Evolutionary conservation across 2,797 vertebrate genomes (phyloP), one percentile per base, ranked within the genome.

Genomic region (Xerus rutilus): DNA sequence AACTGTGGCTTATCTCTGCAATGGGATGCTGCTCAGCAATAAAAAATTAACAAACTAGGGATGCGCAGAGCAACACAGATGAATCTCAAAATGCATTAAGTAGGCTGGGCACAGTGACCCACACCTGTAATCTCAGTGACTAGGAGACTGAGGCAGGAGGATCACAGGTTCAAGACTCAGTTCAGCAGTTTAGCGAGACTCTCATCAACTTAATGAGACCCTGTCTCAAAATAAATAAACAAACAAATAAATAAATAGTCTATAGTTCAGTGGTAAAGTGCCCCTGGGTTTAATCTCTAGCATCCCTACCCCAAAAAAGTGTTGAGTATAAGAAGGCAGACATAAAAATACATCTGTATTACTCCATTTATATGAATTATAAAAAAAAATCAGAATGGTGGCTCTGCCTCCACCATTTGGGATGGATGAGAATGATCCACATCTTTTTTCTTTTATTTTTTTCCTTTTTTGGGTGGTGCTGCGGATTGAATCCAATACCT

Each of bases 11-110:
- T 45, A 65, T 74, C 52, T 93, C 57, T 89, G 59, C 39, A 86
- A 72, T 76, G 92, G 65, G 8, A n/a, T 94, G n/a, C 17, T 43
- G 39, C 25, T 49, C 59, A 64, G 89, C 64, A 90, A 82, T 86
- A 92, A 69, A 69, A 96, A 96, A 89, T 49, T 17, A 74, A 86
- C 28, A 65, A 67, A 79, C 21, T 78, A 11, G 30, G 39, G 52
- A 25, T 45, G 67, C 28, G 77, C 6, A 39, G 25, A 89, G 54
- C 28, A 85, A 15, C 9, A 54, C 0, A 1, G 59, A 54, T 54
- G 43, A 86, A 70, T 84, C 79, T 93, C 74, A 90, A 94, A 91
- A 77, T 20, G 23, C 9, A 18, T 62, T 25, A 62, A 62, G 10
- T 11, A 62, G 59, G 59, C 23, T 62, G 59, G 59, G 59, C 59